phyloP scores from a whole-genome alignment of 2,888 invertebrate genomes.

The Pycnomerus fuliginosus region DNA sequence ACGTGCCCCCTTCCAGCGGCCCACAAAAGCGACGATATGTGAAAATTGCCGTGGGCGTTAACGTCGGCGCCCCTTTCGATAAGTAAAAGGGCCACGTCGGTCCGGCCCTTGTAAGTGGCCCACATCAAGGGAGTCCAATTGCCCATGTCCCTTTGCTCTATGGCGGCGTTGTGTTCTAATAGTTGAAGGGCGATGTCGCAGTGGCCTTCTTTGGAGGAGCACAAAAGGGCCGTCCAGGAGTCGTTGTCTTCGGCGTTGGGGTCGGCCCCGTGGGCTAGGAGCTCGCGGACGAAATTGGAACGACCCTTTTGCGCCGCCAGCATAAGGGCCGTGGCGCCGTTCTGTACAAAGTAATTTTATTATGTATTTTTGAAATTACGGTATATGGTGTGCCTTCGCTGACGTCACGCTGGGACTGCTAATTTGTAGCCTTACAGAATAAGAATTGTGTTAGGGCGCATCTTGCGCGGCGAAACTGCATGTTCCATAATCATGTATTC shows the following conservation, averaged over 20 bases:
- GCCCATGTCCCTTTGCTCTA: conserved; percentile 75
- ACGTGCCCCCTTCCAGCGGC: conserved; percentile 90
- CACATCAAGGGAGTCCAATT: conserved; percentile 98
- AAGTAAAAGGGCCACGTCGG: conserved; percentile 72
- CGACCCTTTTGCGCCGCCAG: conserved; percentile 86
- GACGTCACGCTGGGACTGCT: too few relatives aligned
- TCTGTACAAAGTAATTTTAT: too few relatives aligned
- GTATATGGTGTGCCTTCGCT: too few relatives aligned
- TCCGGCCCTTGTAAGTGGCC: conserved; percentile 88
- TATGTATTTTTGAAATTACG: too few relatives aligned
- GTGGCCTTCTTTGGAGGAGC: conserved; percentile 89
- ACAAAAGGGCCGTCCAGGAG: conserved; percentile 88
- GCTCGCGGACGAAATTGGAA: conserved; percentile 75
- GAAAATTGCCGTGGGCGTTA: conserved; percentile 94
- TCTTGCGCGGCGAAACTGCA: too few relatives aligned
- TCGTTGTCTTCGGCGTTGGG: conserved; percentile 89
- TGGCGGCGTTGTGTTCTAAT: conserved; percentile 78
- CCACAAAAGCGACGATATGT: conserved; percentile 91
- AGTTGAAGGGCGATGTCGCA: conserved; percentile 77
- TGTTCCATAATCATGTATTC: too few relatives aligned
- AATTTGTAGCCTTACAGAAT: too few relatives aligned
- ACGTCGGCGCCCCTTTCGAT: conserved; percentile 89
- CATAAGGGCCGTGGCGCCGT: conserved; percentile 92
- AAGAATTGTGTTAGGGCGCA: too few relatives aligned
- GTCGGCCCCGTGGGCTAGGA: conserved; percentile 90